Evolutionary conservation across 2,113 vertebrate species (phyloP).

Genomic region (Delphinus delphis): DNA sequence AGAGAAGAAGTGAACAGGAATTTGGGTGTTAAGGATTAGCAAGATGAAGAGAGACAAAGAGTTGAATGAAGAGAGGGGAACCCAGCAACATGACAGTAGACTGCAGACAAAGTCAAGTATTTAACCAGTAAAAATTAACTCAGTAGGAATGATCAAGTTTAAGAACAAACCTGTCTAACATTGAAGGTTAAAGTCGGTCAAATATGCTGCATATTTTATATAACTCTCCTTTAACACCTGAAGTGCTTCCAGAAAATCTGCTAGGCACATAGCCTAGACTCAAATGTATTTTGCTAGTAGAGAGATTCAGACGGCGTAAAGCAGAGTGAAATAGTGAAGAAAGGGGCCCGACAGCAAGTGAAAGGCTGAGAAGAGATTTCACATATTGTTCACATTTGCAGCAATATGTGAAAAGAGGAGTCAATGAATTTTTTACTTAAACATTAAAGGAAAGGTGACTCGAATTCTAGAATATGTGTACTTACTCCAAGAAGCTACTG

Average conservation of each 20-base stretch:
- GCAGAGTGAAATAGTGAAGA: conserved; percentile 32
- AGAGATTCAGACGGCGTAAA: not conserved
- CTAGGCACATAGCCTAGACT: not conserved
- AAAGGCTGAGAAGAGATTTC: conserved; percentile 1
- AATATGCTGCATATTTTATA: not conserved
- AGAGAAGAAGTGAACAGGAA: not conserved
- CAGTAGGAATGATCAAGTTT: not conserved
- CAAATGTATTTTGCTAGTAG: not conserved
- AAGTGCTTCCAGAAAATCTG: not conserved
- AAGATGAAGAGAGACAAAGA: not conserved
- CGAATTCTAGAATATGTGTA: not conserved
- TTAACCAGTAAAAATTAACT: not conserved
- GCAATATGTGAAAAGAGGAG: not conserved
- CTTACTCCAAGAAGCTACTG: not conserved
- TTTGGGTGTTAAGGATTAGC: not conserved
- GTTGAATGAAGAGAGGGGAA: not conserved
- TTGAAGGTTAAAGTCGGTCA: not conserved
- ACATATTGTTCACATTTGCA: not conserved
- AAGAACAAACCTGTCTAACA: not conserved
- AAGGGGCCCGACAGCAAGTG: conserved; percentile 3
- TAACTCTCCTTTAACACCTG: not conserved
- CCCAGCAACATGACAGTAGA: not conserved
- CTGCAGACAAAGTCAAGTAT: not conserved
- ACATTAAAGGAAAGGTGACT: not conserved
- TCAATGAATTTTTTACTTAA: not conserved